Evolutionary conservation across 2,113 vertebrate species (phyloP).

Genomic region (Sinosuthora webbiana): DNA sequence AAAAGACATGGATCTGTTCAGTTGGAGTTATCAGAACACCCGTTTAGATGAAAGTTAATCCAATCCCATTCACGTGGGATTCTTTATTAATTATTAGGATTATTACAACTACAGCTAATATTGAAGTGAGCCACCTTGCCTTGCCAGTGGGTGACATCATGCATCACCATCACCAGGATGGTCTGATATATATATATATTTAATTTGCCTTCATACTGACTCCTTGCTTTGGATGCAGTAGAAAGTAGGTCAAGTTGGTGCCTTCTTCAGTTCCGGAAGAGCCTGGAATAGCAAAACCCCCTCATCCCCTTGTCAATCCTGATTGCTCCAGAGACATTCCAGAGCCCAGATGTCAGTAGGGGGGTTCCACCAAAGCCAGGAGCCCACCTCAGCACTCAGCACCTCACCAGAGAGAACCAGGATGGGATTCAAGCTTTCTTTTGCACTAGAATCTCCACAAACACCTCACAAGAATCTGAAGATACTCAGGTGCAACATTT

Average conservation of each 20-base stretch:
- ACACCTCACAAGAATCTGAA: neutral
- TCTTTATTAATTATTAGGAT: neutral
- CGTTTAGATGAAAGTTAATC: neutral
- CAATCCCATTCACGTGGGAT: accelerated
- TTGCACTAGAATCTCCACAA: neutral
- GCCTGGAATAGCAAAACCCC: neutral
- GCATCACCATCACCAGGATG: neutral
- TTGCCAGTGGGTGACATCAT: neutral
- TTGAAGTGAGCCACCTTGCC: neutral
- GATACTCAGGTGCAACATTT: accelerated
- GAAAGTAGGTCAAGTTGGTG: neutral
- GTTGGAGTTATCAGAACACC: neutral
- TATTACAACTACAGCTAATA: neutral
- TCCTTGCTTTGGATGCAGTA: neutral
- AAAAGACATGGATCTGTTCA: accelerated
- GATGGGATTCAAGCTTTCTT: neutral
- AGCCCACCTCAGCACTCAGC: neutral
- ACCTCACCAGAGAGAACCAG: neutral
- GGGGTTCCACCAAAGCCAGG: neutral
- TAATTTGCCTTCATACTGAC: neutral
- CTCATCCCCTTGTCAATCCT: neutral
- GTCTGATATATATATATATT: neutral
- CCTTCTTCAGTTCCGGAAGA: neutral
- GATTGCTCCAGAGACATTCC: neutral
- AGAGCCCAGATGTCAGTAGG: neutral